Base-by-base conservation (phyloP, 2,797 vertebrate species). In the Hemitrygon akajei region DNA sequence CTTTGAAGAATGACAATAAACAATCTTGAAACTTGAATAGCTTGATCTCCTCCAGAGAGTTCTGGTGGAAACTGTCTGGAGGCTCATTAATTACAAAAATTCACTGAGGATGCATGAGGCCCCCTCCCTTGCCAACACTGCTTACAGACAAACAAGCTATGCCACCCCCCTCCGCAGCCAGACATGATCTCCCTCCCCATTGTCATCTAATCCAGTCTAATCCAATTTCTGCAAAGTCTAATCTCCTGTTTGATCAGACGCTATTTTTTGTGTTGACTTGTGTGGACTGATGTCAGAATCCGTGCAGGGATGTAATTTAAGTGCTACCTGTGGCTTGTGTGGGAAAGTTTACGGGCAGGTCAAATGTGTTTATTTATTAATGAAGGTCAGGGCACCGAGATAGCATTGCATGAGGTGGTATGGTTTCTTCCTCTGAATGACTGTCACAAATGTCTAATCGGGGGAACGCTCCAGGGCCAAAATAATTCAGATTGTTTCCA, bases 311-410 rank as follows among this genome's bases (percentile, higher is more conserved):
- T 56, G 91, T 93, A 93, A 93, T 76, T 56, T 93, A 93, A 93
- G 91, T 76, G 25, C 91, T 73, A 76, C 69, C 71, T 93, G 91
- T 89, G 10, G 71, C 25, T n/a, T n/a, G 71, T 93, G 71, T 47
- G 25, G 91, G 96, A 96, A 97, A 96, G 95, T 96, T 97, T 96
- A 96, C 96, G 96, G 96, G 96, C 95, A 96, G 96, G 96, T 97
- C 96, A 97, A 96, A 94, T 96, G 96, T 97, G 96, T 97, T 97
- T 97, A 96, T 95, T 96, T 96, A 96, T 95, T 96, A 95, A 96
- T 95, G 96, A 97, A 98, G 97, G 97, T 97, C 97, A 96, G 95
- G 95, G 37, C 91, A 20, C 7, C 7, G 40, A 93, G 69, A 76
- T 75, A 76, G 30, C 71, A 20, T 56, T 93, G 71, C 71, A 93